Conservation (phyloP, 1,140 invertebrate species). For the Bradynema listronoti region DNA sequence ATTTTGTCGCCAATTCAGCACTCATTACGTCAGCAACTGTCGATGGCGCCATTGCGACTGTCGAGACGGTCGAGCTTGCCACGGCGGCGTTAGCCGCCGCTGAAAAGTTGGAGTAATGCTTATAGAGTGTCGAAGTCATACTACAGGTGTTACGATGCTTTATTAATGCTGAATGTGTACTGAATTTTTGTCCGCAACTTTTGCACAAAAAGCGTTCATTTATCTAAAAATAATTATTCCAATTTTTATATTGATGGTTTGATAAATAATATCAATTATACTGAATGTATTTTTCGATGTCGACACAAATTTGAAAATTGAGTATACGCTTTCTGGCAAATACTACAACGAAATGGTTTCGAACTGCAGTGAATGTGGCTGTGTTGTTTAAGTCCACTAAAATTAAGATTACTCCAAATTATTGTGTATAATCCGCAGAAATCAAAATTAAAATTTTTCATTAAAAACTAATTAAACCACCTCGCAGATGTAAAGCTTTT, state of each 20-base stretch:
- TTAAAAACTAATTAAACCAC: no score
- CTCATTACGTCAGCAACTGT: no score
- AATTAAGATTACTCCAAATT: no score
- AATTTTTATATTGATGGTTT: not conserved
- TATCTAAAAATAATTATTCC: constrained; percentile 12
- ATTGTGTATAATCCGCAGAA: no score
- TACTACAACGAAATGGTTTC: constrained; percentile 80
- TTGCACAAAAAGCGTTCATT: constrained; percentile 42
- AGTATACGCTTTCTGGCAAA: constrained; percentile 68
- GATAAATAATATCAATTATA: constrained; percentile 16
- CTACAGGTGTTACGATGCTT: constrained; percentile 48
- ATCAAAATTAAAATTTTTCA: no score
- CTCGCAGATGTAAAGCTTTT: no score
- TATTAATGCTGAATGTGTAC: constrained; percentile 32
- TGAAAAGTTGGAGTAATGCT: constrained; percentile 23
- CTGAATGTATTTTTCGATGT: constrained; percentile 89
- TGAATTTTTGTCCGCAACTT: constrained; percentile 27
- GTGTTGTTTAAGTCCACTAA: constrained; percentile 92
- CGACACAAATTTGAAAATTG: constrained; percentile 99
- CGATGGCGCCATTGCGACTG: not conserved
- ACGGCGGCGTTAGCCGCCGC: constrained; percentile 6
- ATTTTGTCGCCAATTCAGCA: no score
- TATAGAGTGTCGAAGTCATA: constrained; percentile 45
- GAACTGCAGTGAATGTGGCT: constrained; percentile 96
- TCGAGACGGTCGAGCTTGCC: not conserved